phyloP scores from a whole-genome alignment of 2,113 vertebrate genomes.

The Callaeas wilsoni region DNA sequence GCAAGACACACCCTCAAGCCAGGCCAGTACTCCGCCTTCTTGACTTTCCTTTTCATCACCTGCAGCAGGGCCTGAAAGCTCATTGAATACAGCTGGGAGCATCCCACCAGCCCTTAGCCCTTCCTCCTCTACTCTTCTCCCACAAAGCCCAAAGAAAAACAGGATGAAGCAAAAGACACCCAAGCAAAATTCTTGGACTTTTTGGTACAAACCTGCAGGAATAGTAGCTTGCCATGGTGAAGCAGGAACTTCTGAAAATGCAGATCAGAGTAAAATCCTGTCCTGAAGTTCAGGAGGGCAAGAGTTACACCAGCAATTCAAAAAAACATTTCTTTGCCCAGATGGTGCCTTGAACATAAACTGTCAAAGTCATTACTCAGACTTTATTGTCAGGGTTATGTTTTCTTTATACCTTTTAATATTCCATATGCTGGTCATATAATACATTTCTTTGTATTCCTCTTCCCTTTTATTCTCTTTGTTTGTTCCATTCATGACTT shows the following conservation, averaged over 20 bases:
- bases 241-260: neutral
- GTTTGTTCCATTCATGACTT: conserved; percentile 68
- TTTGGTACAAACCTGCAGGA: neutral
- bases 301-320: neutral
- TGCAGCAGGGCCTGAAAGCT: neutral
- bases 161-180: neutral
- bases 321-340: conserved; percentile 20
- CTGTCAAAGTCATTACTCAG: conserved; percentile 51
- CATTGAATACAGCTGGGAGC: neutral
- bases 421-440: conserved; percentile 70
- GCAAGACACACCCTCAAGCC: accelerated
- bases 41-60: neutral
- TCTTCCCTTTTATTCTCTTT: conserved; percentile 61
- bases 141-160: neutral
- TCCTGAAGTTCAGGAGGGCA: conserved; percentile 28
- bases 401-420: conserved; percentile 69
- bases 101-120: neutral
- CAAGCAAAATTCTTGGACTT: neutral
- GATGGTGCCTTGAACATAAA: conserved; percentile 55
- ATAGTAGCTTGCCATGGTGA: neutral
- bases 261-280: neutral
- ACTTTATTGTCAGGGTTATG: conserved; percentile 61
- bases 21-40: no score
- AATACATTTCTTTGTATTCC: conserved; percentile 67
- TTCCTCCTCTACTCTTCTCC: neutral